Percentiles rank a stretch among this genome's conserved stretches.
These are phyloP conservation scores for Acropora yongei DNA, from an alignment of 64 coral and sea anemone species.

Conservation along the genomic window DNA sequence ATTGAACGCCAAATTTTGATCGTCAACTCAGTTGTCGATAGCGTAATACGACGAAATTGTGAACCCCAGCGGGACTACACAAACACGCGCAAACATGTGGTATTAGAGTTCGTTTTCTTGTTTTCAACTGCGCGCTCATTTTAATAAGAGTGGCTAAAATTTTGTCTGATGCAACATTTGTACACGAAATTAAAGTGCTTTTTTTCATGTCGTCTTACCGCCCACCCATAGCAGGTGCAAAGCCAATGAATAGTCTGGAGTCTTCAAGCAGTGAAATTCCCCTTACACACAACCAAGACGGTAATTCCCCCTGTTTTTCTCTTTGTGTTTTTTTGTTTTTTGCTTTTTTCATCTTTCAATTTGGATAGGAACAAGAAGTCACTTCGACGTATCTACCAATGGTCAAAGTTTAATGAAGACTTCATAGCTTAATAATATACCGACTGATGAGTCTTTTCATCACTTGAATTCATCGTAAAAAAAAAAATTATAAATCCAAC, in stretches of 20 bases:
- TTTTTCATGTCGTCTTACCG: conserved; percentile 12
- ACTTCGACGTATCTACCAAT: neutral
- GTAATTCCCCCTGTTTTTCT: neutral
- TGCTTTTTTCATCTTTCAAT: too few species aligned
- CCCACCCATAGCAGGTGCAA: conserved; percentile 33
- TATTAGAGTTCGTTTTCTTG: neutral
- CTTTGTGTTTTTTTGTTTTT: neutral
- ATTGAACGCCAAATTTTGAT: too few species aligned
- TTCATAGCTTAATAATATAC: neutral
- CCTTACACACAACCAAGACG: neutral
- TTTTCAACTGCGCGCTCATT: too few species aligned
- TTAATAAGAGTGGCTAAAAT: conserved; percentile 3
- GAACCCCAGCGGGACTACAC: neutral
- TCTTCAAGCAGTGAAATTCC: too few species aligned
- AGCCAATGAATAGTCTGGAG: too few species aligned
- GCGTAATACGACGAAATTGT: too few species aligned
- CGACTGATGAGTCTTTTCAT: neutral
- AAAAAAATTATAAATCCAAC: too few species aligned
- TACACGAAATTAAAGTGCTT: neutral
- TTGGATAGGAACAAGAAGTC: neutral
- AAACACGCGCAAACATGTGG: neutral
- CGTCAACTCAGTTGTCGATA: too few species aligned
- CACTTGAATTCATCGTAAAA: neutral
- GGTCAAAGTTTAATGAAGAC: neutral
- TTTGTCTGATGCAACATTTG: neutral